Evolutionary conservation across 2,113 vertebrate genomes (phyloP), one percentile per base, ranked within the genome.

Genomic region (Canis aureus): DNA sequence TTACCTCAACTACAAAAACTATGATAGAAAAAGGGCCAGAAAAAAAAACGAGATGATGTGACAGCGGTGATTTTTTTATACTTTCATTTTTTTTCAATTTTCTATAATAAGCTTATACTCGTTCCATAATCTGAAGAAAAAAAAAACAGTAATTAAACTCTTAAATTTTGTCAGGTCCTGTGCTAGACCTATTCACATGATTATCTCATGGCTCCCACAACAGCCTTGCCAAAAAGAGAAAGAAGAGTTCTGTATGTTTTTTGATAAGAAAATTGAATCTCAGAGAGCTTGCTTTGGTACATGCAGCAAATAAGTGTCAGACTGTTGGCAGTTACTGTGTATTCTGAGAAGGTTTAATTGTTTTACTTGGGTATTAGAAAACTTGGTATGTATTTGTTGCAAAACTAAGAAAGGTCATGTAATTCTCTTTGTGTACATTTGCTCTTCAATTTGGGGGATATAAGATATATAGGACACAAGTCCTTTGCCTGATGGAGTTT

Each of bases 401-500:
- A 71, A n/a, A 96, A 89, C 60, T 79, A 67, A 57, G 32, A 91
- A 94, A 88, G 19, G 6, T 3, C n/a, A 60, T 66, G 7, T 8
- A 22, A 82, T 97, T 95, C 1, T 35, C n/a, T 89, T 12, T 20
- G 1, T 81, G 11, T 62, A 12, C 92, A 88, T 97, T 95, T 90
- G 38, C 19, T 96, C 92, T 95, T 93, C 93, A 29, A 11, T 62
- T 78, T 94, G 11, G 2, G 7, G 62, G 85, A 97, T 67, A 69
- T 90, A 76, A 97, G 87, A 95, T 79, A 79, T 27, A 19, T 82
- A 97, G 96, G 87, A 96, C 89, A 96, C 66, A 95, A 98, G 89
- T 86, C 81, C 97, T 97, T 96, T 98, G 84, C 86, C 93, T 98
- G 82, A 86, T 87, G 78, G 92, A 94, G 29, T 97, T 98, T 95